These are phyloP conservation scores for Papilio aristodemus DNA, from an alignment of 1,140 invertebrate species.

Conservation along the genomic window DNA sequence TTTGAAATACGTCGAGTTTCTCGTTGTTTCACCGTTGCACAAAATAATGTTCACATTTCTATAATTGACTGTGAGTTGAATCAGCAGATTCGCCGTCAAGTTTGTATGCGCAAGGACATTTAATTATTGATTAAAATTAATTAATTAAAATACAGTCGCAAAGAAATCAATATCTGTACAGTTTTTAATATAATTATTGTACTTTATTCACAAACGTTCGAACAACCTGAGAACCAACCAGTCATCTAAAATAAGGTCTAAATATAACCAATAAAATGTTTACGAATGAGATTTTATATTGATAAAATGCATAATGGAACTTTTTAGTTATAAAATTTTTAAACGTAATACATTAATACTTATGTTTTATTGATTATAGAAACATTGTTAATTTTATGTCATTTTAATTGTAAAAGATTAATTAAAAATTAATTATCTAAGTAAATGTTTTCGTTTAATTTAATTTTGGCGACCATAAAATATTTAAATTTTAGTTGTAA, in stretches of 20 bases:
- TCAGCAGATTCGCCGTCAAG: no score
- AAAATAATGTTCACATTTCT: no score
- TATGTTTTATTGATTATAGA: not conserved
- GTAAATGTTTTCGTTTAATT: not conserved
- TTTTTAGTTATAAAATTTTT: not conserved
- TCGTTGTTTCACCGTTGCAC: no score
- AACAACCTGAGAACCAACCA: not conserved
- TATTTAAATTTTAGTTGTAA: not conserved
- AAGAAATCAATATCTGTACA: no score
- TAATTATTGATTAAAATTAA: no score
- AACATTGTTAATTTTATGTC: not conserved
- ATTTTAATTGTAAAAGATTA: not conserved
- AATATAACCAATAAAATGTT: slow-evolving; percentile 1
- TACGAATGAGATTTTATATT: slow-evolving; percentile 1
- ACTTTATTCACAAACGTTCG: not conserved
- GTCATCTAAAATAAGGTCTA: slow-evolving; percentile 11
- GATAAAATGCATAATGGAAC: not conserved
- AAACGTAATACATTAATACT: not conserved
- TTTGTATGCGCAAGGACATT: no score
- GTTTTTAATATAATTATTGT: not conserved
- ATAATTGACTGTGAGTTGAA: no score
- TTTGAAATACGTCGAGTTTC: no score
- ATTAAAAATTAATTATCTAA: not conserved
- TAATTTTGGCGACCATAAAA: not conserved
- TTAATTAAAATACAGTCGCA: no score